Conservation (phyloP, 1,140 invertebrate genomes). For the Papilio polyxenes region DNA sequence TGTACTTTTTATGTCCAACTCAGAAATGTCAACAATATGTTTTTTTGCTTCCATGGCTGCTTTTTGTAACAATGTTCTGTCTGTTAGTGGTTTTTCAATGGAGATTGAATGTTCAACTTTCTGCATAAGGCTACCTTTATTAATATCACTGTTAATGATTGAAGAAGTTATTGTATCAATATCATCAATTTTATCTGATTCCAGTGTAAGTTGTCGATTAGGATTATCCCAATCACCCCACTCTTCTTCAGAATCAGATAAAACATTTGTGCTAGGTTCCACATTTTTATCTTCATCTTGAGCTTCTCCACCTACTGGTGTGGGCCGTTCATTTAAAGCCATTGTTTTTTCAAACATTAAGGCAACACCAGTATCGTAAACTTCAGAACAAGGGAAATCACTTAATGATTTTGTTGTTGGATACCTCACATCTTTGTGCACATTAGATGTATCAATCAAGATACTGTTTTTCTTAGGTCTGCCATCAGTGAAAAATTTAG, state of each 20-base stretch:
- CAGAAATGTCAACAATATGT: slow-evolving; percentile 83
- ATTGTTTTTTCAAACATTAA: slow-evolving; percentile 65
- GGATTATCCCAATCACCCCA: slow-evolving; percentile 91
- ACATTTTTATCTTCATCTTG: slow-evolving; percentile 76
- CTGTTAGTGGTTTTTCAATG: slow-evolving; percentile 45
- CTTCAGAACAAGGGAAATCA: slow-evolving; percentile 62
- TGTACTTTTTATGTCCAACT: slow-evolving; percentile 88
- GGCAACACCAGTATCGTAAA: slow-evolving; percentile 53
- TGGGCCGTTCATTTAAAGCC: slow-evolving; percentile 86
- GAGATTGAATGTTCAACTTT: slow-evolving; percentile 32
- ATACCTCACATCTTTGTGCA: slow-evolving; percentile 47
- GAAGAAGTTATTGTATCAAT: background rate
- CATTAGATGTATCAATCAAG: slow-evolving; percentile 51
- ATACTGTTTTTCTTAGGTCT: slow-evolving; percentile 81
- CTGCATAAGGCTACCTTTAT: slow-evolving; percentile 33
- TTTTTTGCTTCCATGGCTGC: slow-evolving; percentile 75
- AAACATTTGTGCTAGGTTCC: slow-evolving; percentile 48
- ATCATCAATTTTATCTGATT: slow-evolving; percentile 14
- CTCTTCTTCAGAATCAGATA: slow-evolving; percentile 71
- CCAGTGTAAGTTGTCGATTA: slow-evolving; percentile 46
- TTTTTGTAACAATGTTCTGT: slow-evolving; percentile 64
- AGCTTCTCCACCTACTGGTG: slow-evolving; percentile 91
- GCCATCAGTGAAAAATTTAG: slow-evolving; percentile 91
- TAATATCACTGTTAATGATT: slow-evolving; percentile 9
- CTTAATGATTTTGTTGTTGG: slow-evolving; percentile 55